Evolutionary conservation across 2,888 invertebrate species (phyloP).

Genomic region (Ephialtes manifestator): DNA sequence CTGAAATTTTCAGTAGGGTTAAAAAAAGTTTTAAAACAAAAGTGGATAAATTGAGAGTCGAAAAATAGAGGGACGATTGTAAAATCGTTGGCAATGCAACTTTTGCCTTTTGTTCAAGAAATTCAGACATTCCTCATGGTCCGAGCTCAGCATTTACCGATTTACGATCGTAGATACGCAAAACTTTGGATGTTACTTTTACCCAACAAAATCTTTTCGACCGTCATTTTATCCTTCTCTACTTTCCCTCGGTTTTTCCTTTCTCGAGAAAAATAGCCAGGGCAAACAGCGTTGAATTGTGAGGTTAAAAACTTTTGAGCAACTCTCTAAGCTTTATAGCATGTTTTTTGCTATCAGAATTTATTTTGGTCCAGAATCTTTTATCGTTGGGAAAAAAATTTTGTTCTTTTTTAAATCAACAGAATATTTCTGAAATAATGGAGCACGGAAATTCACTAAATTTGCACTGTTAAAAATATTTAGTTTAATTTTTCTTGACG

Average conservation of each 20-base stretch:
- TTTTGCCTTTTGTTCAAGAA: not conserved
- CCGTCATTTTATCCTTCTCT: not conserved
- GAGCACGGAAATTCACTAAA: too few species aligned
- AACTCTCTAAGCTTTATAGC: not conserved
- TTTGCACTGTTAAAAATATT: too few species aligned
- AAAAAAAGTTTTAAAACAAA: too few species aligned
- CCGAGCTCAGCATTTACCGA: slow-evolving; percentile 14
- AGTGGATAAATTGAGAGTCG: not conserved
- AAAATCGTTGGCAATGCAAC: not conserved
- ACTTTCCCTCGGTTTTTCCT: not conserved
- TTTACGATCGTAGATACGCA: slow-evolving; percentile 44
- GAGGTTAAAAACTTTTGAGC: slow-evolving; percentile 3
- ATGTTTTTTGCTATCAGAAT: not conserved
- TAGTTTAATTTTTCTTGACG: too few species aligned
- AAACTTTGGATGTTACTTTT: slow-evolving; percentile 31
- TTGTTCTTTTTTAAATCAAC: not conserved
- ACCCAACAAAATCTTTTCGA: not conserved
- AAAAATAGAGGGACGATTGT: not conserved
- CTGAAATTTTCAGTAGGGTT: too few species aligned
- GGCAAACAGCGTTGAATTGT: not conserved
- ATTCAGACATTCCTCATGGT: slow-evolving; percentile 21
- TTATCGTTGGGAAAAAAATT: too few species aligned
- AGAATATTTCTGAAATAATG: too few species aligned
- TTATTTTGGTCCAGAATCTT: not conserved
- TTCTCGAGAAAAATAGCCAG: slow-evolving; percentile 13